A percentile compares a stretch with the other conserved stretches of the same genome.
These are phyloP conservation scores for Psix sp. DNA, from an alignment of 1,140 invertebrate genomes.

Conservation along the genomic window DNA sequence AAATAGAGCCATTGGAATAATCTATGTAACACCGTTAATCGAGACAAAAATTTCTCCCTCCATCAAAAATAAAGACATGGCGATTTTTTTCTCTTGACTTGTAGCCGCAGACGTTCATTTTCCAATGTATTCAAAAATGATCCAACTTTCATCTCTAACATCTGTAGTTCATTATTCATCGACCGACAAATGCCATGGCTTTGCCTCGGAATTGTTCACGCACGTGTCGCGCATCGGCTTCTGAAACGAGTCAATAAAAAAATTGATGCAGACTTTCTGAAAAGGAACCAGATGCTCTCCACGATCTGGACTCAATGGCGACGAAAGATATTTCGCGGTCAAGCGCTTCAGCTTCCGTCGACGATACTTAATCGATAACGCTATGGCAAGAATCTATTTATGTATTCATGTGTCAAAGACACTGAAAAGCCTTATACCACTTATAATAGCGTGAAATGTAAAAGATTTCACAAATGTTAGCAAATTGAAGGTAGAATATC, in stretches of 20 bases:
- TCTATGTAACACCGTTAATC: conserved; percentile 11
- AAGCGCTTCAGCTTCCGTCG: conserved; percentile 59
- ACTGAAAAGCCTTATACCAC: conserved; percentile 24
- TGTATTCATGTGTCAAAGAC: conserved; percentile 61
- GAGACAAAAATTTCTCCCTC: neutral
- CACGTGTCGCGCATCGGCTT: conserved; percentile 49
- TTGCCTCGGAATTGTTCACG: conserved; percentile 34
- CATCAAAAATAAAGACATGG: neutral
- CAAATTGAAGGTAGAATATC: too few species aligned
- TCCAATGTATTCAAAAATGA: conserved; percentile 8
- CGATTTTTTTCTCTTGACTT: neutral
- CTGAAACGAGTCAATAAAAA: conserved; percentile 29
- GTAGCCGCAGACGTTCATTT: too few species aligned
- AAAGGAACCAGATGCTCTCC: conserved; percentile 55
- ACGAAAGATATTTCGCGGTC: conserved; percentile 43
- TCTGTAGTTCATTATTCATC: conserved; percentile 34
- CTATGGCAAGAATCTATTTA: conserved; percentile 66
- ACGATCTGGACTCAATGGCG: conserved; percentile 8
- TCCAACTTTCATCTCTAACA: conserved; percentile 2
- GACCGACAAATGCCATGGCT: conserved; percentile 4
- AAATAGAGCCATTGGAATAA: conserved; percentile 12
- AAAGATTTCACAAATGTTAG: too few species aligned
- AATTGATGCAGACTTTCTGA: conserved; percentile 44
- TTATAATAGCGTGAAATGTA: too few species aligned
- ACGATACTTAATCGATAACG: conserved; percentile 65